Evolutionary conservation across 2,888 invertebrate genomes (phyloP).

Genomic region (Lapara coniferarum): DNA sequence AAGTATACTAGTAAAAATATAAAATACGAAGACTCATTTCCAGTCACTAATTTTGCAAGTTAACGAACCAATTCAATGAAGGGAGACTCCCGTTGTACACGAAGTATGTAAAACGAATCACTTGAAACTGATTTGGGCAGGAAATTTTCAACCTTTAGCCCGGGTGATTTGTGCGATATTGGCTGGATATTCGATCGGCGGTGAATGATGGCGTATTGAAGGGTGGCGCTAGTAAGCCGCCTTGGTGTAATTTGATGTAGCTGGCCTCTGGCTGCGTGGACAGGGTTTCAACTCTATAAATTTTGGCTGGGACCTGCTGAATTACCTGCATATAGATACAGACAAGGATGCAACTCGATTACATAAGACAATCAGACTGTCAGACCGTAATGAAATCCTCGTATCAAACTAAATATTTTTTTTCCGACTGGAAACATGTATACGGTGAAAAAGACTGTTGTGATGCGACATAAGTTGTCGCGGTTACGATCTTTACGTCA

Average conservation of each 20-base stretch:
- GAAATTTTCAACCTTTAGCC: no score
- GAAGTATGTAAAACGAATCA: no score
- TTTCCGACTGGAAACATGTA: no score
- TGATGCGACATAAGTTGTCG: no score
- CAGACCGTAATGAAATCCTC: not conserved
- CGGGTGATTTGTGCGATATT: not conserved
- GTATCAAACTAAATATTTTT: not conserved
- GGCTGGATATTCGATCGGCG: not conserved
- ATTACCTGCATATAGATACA: not conserved
- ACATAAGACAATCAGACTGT: not conserved
- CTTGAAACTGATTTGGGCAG: no score
- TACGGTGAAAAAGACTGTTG: no score
- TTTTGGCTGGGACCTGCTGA: not conserved
- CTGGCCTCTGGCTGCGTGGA: not conserved
- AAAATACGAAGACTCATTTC: no score
- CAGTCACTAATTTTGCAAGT: no score
- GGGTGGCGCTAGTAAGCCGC: not conserved
- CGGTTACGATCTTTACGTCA: no score
- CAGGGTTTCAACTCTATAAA: not conserved
- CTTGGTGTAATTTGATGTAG: not conserved
- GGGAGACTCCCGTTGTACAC: no score
- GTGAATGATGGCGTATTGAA: not conserved
- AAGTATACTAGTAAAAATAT: no score
- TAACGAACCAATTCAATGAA: no score
- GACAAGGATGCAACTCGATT: not conserved